Evolutionary conservation across 2,797 vertebrate species (phyloP).

Genomic region (Pseudotriccus pelzelni): DNA sequence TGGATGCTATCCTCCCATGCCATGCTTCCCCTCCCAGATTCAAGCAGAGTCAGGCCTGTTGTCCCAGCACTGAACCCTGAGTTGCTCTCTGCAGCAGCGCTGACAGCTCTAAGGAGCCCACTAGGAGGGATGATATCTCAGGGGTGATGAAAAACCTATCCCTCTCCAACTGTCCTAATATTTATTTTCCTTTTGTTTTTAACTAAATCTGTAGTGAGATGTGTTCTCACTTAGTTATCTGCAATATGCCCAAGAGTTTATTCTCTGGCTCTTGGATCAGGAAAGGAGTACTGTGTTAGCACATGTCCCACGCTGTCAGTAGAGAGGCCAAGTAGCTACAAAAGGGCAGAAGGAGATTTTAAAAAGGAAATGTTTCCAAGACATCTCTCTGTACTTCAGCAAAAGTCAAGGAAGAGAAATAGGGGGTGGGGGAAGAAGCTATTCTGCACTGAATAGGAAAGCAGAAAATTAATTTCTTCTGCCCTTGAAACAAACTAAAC

Average conservation of each 20-base stretch:
- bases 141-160: neutral
- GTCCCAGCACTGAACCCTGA: neutral
- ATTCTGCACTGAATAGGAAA: neutral
- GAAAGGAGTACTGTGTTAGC: slow-evolving; percentile 12
- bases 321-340: neutral
- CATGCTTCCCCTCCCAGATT: neutral
- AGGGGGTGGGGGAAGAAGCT: neutral
- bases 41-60: neutral
- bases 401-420: neutral
- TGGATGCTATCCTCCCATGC: neutral
- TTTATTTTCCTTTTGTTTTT: neutral
- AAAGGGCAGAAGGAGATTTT: neutral
- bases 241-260: neutral
- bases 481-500: slow-evolving; percentile 52
- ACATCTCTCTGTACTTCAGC: neutral
- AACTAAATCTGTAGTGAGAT: neutral
- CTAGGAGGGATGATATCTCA: neutral
- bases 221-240: neutral
- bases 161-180: neutral
- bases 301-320: neutral
- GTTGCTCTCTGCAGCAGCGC: neutral
- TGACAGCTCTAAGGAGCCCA: neutral
- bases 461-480: slow-evolving; percentile 38
- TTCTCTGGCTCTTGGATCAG: neutral
- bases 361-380: neutral